Conservation (phyloP, 2,797 vertebrate species). For the Podargus strigoides region DNA sequence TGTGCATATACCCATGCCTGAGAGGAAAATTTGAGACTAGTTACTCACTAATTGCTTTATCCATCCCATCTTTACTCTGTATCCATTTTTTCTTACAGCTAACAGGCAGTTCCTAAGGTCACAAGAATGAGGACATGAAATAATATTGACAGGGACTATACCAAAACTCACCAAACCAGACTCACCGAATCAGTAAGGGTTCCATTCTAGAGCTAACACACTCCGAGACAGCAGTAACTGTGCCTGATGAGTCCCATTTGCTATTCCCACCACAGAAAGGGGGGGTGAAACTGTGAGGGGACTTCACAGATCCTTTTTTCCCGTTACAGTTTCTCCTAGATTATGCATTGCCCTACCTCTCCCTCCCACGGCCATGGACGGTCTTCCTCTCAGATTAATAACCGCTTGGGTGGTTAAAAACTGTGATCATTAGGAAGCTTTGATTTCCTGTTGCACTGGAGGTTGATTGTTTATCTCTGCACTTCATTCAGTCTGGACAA, state of each 20-base stretch:
- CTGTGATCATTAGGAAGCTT: neutral
- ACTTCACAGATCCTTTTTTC: neutral
- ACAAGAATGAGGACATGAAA: neutral
- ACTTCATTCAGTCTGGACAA: neutral
- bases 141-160: neutral
- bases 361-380: neutral
- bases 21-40: neutral
- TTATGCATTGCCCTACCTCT: neutral
- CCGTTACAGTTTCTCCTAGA: neutral
- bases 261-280: neutral
- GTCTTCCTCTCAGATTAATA: neutral
- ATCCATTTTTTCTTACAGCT: neutral
- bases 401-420: neutral
- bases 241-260: neutral
- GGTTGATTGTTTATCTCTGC: neutral
- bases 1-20: neutral
- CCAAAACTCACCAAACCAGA: neutral
- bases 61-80: neutral
- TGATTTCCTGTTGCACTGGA: neutral
- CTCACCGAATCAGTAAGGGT: neutral
- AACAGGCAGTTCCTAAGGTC: neutral
- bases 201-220: neutral
- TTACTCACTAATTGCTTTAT: neutral
- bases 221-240: neutral
- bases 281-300: neutral